Evolutionary conservation across 2,113 vertebrate genomes (phyloP).

Genomic region (Aegotheles bennettii): DNA sequence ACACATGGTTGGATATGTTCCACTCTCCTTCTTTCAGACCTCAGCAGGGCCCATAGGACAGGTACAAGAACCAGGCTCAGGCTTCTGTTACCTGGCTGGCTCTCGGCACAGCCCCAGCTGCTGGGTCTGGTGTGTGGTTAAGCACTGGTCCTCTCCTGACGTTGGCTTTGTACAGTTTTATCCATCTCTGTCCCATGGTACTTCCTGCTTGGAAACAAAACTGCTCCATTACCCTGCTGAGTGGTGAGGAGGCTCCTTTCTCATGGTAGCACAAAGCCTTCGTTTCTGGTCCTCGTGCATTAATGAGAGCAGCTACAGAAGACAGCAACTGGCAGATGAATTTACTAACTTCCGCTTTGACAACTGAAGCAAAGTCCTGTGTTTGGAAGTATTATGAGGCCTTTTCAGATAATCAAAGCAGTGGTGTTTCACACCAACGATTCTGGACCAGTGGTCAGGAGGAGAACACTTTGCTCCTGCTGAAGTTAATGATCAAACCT

Average conservation of each 20-base stretch:
- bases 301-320: not conserved
- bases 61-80: fast-evolving
- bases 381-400: not conserved
- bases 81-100: not conserved
- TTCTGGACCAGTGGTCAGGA: not conserved
- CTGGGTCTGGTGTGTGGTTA: not conserved
- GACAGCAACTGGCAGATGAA: not conserved
- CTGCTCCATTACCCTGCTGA: fast-evolving
- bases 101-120: not conserved
- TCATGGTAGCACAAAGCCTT: too few relatives aligned
- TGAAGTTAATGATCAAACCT: not conserved
- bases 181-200: fast-evolving
- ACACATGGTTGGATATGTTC: fast-evolving
- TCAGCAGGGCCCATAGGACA: fast-evolving
- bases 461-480: not conserved
- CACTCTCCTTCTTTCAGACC: not conserved
- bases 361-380: not conserved
- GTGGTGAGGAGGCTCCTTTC: not conserved
- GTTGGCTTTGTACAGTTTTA: not conserved
- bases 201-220: not conserved
- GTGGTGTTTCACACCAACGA: not conserved
- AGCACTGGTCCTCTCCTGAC: fast-evolving
- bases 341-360: not conserved
- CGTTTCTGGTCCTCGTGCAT: not conserved
- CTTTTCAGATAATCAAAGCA: not conserved